Evolutionary conservation across 2,888 invertebrate species (phyloP), one percentile per base, ranked within the genome.

Genomic region (Agriopis leucophaearia): DNA sequence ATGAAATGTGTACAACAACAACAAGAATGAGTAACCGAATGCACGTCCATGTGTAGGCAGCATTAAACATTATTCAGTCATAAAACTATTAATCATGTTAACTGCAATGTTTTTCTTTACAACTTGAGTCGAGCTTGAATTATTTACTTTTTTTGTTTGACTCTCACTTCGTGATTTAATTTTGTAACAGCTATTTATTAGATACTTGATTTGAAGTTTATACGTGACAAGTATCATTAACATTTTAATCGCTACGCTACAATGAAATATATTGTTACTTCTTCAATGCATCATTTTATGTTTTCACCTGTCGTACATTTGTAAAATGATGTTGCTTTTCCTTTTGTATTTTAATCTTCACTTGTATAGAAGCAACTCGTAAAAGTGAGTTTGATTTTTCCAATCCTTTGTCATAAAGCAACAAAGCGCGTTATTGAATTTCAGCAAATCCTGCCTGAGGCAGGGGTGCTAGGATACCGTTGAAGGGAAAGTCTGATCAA

Each of bases 381-480:
- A 76, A 78, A 80, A 77, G 68, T 74, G 60, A 77, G 78, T 78
- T 72, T 74, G 71, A 79, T 79, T 78, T 55, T 81, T 63, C 73
- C 76, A 69, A 78, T 78, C 78, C 81, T 84, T 85, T 84, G 80
- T 84, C 72, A 74, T 77, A 75, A 77, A 80, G 77, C 84, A 85
- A 84, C 83, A 86, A 84, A 86, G 80, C 83, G 75, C 79, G 78
- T 85, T 85, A 85, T 86, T 81, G 81, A 84, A 88, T 86, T 86
- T 81, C 80, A 81, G 77, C 78, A 83, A 87, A 84, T 84, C 85
- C 82, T 77, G 76, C 77, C 73, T 67, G 74, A 77, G 76, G 77
- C 72, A 74, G 73, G 78, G 77, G 74, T 73, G 72, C 69, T 74
- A 69, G 76, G 76, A 77, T 71, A 77, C 74, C 71, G 73, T 78